Conservation (phyloP, 37 sponge, comb jelly and placozoan species). For the Mnemiopsis leidyi region DNA sequence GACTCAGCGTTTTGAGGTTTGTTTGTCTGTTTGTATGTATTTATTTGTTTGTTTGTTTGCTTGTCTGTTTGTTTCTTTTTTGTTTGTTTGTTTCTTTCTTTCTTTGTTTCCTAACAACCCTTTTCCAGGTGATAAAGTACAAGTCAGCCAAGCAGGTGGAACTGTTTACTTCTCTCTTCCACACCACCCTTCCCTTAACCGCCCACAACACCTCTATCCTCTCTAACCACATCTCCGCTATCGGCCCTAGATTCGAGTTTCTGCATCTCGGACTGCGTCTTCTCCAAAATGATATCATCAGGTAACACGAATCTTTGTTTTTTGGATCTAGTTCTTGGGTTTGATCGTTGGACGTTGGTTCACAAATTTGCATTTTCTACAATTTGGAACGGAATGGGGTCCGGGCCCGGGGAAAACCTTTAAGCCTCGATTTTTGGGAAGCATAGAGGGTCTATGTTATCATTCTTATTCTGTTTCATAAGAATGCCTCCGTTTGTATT, state of each 20-base stretch:
- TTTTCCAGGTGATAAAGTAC: constrained; percentile 49
- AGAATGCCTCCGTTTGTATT: too few relatives aligned
- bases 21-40: too few relatives aligned
- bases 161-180: constrained; percentile 64
- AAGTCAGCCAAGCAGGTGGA: constrained; percentile 59
- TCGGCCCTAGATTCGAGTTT: constrained; percentile 46
- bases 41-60: too few relatives aligned
- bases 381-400: too few relatives aligned
- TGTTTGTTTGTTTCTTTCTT: too few relatives aligned
- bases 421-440: too few relatives aligned
- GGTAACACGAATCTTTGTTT: neutral
- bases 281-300: constrained; percentile 57
- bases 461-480: too few relatives aligned
- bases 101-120: neutral
- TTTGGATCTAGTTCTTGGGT: neutral
- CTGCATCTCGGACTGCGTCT: constrained; percentile 42
- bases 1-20: constrained; percentile 41
- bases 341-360: too few relatives aligned
- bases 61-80: too few relatives aligned
- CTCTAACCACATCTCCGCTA: constrained; percentile 58
- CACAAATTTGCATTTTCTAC: too few relatives aligned
- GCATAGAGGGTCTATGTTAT: too few relatives aligned
- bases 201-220: constrained; percentile 33
- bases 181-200: constrained; percentile 63
- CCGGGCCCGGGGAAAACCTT: too few relatives aligned